These are phyloP conservation scores for Cotesia typhae DNA, from an alignment of 1,140 invertebrate genomes.

Conservation along the genomic window DNA sequence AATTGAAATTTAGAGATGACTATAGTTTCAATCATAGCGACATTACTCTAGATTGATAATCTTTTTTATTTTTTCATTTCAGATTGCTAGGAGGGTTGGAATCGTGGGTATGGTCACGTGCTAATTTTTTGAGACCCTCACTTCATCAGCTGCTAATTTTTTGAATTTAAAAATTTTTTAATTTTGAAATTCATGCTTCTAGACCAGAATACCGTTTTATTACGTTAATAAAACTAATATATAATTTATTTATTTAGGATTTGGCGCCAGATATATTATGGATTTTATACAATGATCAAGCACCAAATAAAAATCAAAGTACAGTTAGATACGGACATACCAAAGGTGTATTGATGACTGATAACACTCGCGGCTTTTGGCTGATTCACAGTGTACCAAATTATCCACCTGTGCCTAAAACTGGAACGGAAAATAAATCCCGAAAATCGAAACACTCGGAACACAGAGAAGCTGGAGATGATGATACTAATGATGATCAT, in stretches of 20 bases:
- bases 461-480: background rate
- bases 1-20: too few species aligned
- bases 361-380: slow-evolving; percentile 82
- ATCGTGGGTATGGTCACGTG: too few species aligned
- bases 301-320: slow-evolving; percentile 69
- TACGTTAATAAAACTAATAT: slow-evolving; percentile 7
- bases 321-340: slow-evolving; percentile 75
- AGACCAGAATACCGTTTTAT: background rate
- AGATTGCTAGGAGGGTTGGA: too few species aligned
- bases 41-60: too few species aligned
- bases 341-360: slow-evolving; percentile 84
- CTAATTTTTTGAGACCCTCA: too few species aligned
- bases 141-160: too few species aligned
- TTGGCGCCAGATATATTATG: slow-evolving; percentile 63
- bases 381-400: slow-evolving; percentile 90
- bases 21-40: too few species aligned
- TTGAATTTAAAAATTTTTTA: too few species aligned
- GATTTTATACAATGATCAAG: slow-evolving; percentile 86
- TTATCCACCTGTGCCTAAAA: slow-evolving; percentile 73
- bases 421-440: slow-evolving; percentile 44
- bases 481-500: too few species aligned
- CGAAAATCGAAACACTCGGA: slow-evolving; percentile 33
- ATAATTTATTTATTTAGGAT: slow-evolving; percentile 44
- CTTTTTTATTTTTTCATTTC: too few species aligned
- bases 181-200: too few species aligned